Evolutionary conservation across 1,140 invertebrate genomes (phyloP).

Genomic region (Phenacoccus solenopsis): DNA sequence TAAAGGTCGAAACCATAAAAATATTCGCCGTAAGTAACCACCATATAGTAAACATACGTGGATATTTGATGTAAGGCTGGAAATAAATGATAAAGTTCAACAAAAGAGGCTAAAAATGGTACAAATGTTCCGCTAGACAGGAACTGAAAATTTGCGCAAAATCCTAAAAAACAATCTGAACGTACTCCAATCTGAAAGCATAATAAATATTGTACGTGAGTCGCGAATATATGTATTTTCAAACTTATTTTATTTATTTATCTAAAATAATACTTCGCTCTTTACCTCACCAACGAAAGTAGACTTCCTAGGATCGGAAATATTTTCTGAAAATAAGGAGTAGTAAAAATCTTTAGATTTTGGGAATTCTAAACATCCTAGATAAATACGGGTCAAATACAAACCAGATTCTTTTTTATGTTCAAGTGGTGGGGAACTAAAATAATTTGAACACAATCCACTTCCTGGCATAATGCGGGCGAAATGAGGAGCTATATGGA

Average conservation of each 20-base stretch:
- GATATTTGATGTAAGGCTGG: not conserved
- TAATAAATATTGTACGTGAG: too few species aligned
- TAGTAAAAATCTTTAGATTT: not conserved
- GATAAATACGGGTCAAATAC: not conserved
- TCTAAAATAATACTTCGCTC: too few species aligned
- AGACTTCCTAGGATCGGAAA: too few species aligned
- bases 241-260: too few species aligned
- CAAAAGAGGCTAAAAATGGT: not conserved
- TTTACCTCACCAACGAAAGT: too few species aligned
- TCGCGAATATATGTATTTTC: too few species aligned
- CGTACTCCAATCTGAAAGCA: not conserved
- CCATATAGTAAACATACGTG: not conserved
- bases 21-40: not conserved
- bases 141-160: not conserved
- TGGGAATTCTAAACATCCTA: too few species aligned
- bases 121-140: not conserved
- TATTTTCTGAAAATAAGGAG: too few species aligned
- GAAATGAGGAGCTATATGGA: not conserved
- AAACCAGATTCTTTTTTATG: not conserved
- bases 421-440: not conserved
- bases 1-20: not conserved
- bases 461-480: not conserved
- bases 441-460: not conserved
- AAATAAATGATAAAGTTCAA: not conserved
- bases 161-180: not conserved